Percentiles rank a stretch among this genome's conserved stretches.
Evolutionary conservation across 1,140 invertebrate species (phyloP).

Genomic region (Drosophila tropicalis): DNA sequence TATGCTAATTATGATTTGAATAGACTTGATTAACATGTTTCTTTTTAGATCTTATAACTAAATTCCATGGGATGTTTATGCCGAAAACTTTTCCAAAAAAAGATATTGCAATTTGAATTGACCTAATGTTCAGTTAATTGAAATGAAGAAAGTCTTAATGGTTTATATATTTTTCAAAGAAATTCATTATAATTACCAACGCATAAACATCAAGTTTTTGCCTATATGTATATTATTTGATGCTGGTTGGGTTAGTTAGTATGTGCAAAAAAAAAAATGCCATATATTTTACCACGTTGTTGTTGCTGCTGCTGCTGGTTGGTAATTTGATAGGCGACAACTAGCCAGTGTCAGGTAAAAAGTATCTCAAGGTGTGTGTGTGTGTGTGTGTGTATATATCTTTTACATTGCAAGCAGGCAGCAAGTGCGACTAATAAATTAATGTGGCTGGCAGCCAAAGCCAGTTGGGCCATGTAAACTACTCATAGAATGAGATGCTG

Average conservation of each 20-base stretch:
- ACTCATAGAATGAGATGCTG: constrained; percentile 56
- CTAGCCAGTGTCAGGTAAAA: constrained; percentile 51
- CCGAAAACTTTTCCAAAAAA: no score
- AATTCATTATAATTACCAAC: constrained; percentile 42
- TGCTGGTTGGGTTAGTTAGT: constrained; percentile 16
- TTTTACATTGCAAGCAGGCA: constrained; percentile 59
- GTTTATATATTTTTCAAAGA: not conserved
- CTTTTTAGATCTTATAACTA: no score
- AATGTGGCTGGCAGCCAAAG: constrained; percentile 63
- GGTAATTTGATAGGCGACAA: constrained; percentile 76
- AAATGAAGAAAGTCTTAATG: no score
- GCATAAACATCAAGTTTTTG: constrained; percentile 45
- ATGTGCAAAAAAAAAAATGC: not conserved
- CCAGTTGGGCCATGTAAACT: constrained; percentile 47
- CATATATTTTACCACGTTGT: constrained; percentile 18
- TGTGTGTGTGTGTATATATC: constrained; percentile 43
- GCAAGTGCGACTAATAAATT: constrained; percentile 77
- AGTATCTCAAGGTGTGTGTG: constrained; percentile 54
- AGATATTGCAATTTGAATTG: no score
- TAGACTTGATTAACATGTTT: not conserved
- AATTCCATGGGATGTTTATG: no score
- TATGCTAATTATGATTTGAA: not conserved
- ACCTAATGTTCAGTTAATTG: no score
- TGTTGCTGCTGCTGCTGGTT: constrained; percentile 40
- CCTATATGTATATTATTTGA: not conserved